Conservation (phyloP, 2,888 invertebrate genomes). For the Cephus spinipes region DNA sequence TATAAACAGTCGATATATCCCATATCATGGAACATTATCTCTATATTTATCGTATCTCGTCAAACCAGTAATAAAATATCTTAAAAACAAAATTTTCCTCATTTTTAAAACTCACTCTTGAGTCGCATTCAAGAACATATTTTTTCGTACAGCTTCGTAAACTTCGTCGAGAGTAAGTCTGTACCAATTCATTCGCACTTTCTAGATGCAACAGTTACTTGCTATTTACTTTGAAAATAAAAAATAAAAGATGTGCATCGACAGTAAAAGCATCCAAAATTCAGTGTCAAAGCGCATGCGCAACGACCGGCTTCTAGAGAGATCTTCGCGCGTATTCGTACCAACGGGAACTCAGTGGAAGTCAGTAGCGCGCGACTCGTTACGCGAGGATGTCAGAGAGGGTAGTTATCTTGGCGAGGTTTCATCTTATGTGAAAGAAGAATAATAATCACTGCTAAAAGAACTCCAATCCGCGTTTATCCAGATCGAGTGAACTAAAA, state of each 20-base stretch:
- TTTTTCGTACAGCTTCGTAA: neutral
- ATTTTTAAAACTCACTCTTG: neutral
- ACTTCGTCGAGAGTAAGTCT: neutral
- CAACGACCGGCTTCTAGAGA: constrained; percentile 7
- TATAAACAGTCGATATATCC: neutral
- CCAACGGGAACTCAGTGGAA: neutral
- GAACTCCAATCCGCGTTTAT: neutral
- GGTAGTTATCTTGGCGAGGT: neutral
- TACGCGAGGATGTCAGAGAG: neutral
- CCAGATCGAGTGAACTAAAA: neutral
- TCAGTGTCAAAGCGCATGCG: neutral
- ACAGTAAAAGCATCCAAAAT: neutral
- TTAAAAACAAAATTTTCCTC: neutral
- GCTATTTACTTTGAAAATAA: neutral
- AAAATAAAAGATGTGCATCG: neutral
- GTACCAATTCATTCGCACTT: neutral
- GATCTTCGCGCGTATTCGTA: neutral
- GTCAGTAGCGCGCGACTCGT: neutral
- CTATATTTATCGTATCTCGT: neutral
- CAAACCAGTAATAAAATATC: neutral
- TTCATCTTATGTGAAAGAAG: neutral
- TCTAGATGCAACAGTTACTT: neutral
- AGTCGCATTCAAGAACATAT: neutral
- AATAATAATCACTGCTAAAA: neutral
- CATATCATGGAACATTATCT: neutral